phyloP scores from a whole-genome alignment of 1,140 invertebrate genomes.

The Ceratina japonica region DNA sequence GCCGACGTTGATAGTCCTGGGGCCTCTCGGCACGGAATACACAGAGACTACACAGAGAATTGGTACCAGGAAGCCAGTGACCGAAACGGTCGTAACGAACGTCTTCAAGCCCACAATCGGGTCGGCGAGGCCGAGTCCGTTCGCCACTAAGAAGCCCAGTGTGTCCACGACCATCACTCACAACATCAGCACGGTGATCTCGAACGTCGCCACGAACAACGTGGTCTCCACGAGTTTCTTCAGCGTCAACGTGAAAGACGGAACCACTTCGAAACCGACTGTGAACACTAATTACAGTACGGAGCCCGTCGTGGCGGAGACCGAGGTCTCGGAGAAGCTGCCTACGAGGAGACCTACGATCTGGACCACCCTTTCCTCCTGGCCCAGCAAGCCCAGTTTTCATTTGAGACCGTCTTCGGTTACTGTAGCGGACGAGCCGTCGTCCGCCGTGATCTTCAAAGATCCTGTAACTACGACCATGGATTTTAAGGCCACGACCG shows the following conservation, averaged over 20 bases:
- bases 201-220: constrained; percentile 64
- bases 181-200: constrained; percentile 77
- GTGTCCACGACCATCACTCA: constrained; percentile 75
- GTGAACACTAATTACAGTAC: constrained; percentile 35
- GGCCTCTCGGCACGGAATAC: constrained; percentile 78
- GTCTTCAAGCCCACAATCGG: constrained; percentile 68
- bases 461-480: constrained; percentile 33
- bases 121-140: constrained; percentile 53
- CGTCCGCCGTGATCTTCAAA: constrained; percentile 63
- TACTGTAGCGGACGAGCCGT: constrained; percentile 36
- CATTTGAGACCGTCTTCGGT: constrained; percentile 66
- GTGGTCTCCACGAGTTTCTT: constrained; percentile 76
- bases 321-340: neutral
- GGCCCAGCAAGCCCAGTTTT: constrained; percentile 72
- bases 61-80: constrained; percentile 58
- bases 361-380: constrained; percentile 72
- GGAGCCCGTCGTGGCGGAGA: constrained; percentile 6
- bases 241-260: constrained; percentile 75
- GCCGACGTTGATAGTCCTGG: constrained; percentile 87
- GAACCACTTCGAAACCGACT: constrained; percentile 61
- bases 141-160: constrained; percentile 71
- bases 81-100: constrained; percentile 60
- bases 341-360: constrained; percentile 60
- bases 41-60: constrained; percentile 73
- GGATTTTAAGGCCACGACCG: constrained; percentile 50